These are phyloP conservation scores for Saguinus midas DNA, from an alignment of 2,113 vertebrate genomes.

Conservation along the genomic window DNA sequence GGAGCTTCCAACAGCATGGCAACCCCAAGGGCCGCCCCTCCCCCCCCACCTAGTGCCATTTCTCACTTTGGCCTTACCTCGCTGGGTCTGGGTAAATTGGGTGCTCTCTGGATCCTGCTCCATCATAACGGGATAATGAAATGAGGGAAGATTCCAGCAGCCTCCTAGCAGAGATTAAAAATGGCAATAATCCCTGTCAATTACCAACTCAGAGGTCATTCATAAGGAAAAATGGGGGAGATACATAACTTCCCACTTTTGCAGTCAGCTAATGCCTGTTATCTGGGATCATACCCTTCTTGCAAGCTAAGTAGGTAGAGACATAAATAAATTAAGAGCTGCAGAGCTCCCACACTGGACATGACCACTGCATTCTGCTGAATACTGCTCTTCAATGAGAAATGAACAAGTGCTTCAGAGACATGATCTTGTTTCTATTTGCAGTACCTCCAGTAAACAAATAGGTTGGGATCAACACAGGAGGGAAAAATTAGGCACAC, in stretches of 20 bases:
- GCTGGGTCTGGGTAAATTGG: constrained; percentile 99
- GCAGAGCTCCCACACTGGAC: not conserved
- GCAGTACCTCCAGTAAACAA: not conserved
- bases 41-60: constrained; percentile 72
- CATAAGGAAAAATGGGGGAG: constrained; percentile 70
- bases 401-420: constrained; percentile 16
- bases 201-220: constrained; percentile 75
- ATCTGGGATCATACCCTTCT: constrained; percentile 16
- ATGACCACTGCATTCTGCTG: not conserved
- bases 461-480: not conserved
- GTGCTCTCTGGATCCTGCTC: constrained; percentile 97
- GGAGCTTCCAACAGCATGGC: constrained; percentile 53
- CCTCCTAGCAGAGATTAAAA: constrained; percentile 87
- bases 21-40: constrained; percentile 69
- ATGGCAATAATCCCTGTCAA: constrained; percentile 79
- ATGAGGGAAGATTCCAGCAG: constrained; percentile 97
- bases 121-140: constrained; percentile 96
- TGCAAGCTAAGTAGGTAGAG: constrained; percentile 49
- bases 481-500: not conserved
- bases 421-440: constrained; percentile 23
- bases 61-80: constrained; percentile 87
- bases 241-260: constrained; percentile 66
- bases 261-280: constrained; percentile 28
- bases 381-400: constrained; percentile 37
- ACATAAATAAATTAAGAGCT: constrained; percentile 22